Percentiles rank a stretch among this genome's conserved stretches.
phyloP scores from a whole-genome alignment of 2,113 vertebrate genomes.

The Petrocephalus microphthalmus region DNA sequence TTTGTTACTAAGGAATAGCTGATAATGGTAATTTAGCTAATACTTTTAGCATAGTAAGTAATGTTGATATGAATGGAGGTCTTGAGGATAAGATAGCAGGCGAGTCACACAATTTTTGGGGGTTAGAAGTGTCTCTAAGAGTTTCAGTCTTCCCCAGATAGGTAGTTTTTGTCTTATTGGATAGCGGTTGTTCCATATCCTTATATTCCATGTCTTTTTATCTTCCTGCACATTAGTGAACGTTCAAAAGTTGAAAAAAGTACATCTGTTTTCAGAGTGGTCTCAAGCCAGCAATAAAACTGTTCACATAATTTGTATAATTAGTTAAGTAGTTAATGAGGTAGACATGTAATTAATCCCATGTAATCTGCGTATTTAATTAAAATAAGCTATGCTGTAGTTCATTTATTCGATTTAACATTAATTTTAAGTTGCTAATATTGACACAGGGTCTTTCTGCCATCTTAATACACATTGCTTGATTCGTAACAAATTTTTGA shows the following conservation, averaged over 20 bases:
- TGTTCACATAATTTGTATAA: conserved; percentile 3
- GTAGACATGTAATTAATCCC: conserved; percentile 1
- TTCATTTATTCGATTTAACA: background rate
- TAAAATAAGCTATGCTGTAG: background rate
- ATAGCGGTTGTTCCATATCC: background rate
- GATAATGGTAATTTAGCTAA: background rate
- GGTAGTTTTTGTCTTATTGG: background rate
- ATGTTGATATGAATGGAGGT: background rate
- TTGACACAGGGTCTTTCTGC: background rate
- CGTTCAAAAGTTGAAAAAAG: background rate
- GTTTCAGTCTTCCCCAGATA: background rate
- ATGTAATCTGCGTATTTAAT: background rate
- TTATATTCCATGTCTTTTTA: background rate
- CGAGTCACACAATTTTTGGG: background rate
- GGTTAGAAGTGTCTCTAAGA: background rate
- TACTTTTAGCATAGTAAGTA: background rate
- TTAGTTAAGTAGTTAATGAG: background rate
- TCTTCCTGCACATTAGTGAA: background rate
- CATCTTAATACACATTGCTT: background rate
- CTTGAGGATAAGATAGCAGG: background rate
- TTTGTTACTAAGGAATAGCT: background rate
- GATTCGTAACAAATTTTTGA: background rate
- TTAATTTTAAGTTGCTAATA: background rate
- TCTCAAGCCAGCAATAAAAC: background rate
- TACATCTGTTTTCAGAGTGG: background rate